phyloP scores from a whole-genome alignment of 2,888 invertebrate genomes.

The Agriopis leucophaearia region DNA sequence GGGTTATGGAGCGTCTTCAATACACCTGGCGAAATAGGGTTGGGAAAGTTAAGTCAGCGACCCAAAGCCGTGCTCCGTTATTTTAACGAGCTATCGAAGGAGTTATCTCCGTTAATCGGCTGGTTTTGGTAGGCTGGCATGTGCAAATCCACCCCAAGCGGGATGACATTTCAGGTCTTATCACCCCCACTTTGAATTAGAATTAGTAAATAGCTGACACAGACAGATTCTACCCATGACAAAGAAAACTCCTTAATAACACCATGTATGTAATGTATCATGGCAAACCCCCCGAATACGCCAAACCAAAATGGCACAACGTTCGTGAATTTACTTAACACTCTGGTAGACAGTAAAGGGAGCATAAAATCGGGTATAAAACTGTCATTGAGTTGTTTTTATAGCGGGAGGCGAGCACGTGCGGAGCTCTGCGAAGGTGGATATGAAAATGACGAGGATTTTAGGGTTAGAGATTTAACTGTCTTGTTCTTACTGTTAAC shows the following conservation, averaged over 20 bases:
- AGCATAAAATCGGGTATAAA: slow-evolving; percentile 60
- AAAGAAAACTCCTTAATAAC: not conserved
- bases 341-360: slow-evolving; percentile 58
- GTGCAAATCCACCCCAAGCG: too few species aligned
- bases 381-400: slow-evolving; percentile 54
- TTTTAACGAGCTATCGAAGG: too few species aligned
- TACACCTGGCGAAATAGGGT: too few species aligned
- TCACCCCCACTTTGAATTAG: too few species aligned
- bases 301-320: slow-evolving; percentile 17
- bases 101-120: too few species aligned
- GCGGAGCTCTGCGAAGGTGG: slow-evolving; percentile 9
- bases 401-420: slow-evolving; percentile 29
- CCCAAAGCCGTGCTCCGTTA: too few species aligned
- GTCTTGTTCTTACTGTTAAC: not conserved
- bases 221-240: not conserved
- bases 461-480: slow-evolving; percentile 15
- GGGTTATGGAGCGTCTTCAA: too few species aligned
- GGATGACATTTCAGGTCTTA: too few species aligned
- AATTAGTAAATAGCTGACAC: not conserved
- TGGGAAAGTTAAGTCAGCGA: too few species aligned
- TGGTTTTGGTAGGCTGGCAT: too few species aligned
- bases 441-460: slow-evolving; percentile 23
- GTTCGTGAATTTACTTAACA: slow-evolving; percentile 62
- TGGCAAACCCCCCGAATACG: slow-evolving; percentile 9
- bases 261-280: not conserved